Percentiles rank a stretch among this genome's conserved stretches.
These are phyloP conservation scores for Poeciliopsis turneri DNA, from an alignment of 2,797 vertebrate species.

Conservation along the genomic window DNA sequence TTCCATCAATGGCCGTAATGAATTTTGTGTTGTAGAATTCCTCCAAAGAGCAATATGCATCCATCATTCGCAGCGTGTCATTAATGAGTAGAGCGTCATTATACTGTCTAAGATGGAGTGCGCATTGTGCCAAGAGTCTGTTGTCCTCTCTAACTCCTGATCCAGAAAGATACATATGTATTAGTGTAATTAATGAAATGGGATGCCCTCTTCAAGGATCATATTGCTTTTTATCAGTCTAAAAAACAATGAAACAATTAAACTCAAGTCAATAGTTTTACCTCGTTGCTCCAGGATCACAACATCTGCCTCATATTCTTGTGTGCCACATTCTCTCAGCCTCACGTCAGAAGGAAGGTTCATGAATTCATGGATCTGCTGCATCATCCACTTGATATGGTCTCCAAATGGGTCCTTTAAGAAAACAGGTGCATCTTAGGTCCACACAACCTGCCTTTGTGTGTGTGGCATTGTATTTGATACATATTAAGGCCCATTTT, in stretches of 20 bases:
- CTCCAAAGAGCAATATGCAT: conserved; percentile 82
- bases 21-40: conserved; percentile 78
- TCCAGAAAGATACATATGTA: conserved; percentile 1
- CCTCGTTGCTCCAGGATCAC: conserved; percentile 84
- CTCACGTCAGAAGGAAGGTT: neutral
- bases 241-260: neutral
- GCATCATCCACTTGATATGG: conserved; percentile 87
- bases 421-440: neutral
- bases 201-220: neutral
- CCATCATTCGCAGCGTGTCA: conserved; percentile 86
- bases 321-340: conserved; percentile 83
- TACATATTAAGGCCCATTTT: too few relatives aligned
- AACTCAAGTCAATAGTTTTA: conserved; percentile 30
- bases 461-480: neutral
- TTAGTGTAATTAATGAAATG: too few relatives aligned
- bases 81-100: conserved; percentile 91
- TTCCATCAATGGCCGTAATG: conserved; percentile 56
- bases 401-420: conserved; percentile 90
- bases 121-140: conserved; percentile 77
- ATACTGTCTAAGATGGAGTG: conserved; percentile 88
- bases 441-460: neutral
- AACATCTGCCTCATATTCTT: conserved; percentile 88
- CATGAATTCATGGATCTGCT: conserved; percentile 82
- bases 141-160: conserved; percentile 74
- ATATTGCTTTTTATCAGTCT: neutral